Base-by-base conservation (phyloP, 1,140 invertebrate species). In the Drosophila tristis region DNA sequence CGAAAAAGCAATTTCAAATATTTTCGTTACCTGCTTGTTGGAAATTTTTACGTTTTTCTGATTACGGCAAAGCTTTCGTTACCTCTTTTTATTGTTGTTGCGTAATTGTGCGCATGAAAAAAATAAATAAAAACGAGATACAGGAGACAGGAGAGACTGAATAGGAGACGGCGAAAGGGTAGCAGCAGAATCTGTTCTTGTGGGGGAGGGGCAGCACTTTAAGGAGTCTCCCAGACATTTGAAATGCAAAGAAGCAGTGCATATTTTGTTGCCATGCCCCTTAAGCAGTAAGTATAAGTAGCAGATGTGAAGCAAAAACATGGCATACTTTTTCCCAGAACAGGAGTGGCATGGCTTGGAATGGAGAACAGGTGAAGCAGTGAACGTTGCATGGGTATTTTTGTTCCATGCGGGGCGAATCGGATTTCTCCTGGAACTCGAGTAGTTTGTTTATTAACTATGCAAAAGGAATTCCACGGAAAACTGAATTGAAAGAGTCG, bases 11-110 rank as follows among this genome's bases (percentile, higher is more conserved):
- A 86, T 86, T 86, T 86, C 82, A 86, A 86, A 82, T 86, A 86
- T 86, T 86, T 86, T 87, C 66, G 70, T 87, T 86, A 87, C 78
- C 82, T 86, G 82, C 74, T 86, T 79, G 78, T 81, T 82, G 70
- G 75, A 75, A 58, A 82, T 89, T 86, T 86, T 86, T 86, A 86
- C 82, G 82, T 87, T 86, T 87, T 86, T 82, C 82, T 87, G 82
- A 86, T 86, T 86, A 86, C 84, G 66, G 59, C 75, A 61, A 76
- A 47, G 75, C 66, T 62, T 54, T 57, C 29, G 59, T 49, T 72
- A 51, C 59, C 62, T 66, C 58, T 67, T 54, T 65, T 63, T 58
- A 58, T 82, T 87, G 75, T 86, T 87, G 78, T 73, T 86, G 82
- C 65, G 82, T 86, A 86, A 86, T 86, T 86, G 82, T 86, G 82